phyloP scores from a whole-genome alignment of 64 coral and sea anemone species.

The Montipora capricornis region DNA sequence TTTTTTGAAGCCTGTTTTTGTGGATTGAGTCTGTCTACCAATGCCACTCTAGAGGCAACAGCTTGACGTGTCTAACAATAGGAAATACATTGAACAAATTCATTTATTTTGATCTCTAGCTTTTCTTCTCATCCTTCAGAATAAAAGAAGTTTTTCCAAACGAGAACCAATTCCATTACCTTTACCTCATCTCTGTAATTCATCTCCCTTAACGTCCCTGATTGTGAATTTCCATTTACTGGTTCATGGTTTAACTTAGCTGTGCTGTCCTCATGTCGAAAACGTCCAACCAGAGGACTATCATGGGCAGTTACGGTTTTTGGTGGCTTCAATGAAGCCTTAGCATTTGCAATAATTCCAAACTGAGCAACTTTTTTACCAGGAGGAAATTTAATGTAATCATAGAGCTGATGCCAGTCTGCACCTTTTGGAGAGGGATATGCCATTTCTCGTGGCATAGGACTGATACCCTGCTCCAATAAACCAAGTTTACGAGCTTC shows the following conservation, averaged over 20 bases:
- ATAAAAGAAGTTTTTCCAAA: too few species aligned
- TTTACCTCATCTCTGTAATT: neutral
- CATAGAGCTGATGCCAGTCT: slow-evolving; percentile 87
- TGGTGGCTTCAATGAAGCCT: neutral
- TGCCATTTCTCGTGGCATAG: slow-evolving; percentile 95
- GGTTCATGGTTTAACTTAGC: neutral
- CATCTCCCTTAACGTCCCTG: neutral
- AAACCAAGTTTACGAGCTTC: slow-evolving; percentile 93
- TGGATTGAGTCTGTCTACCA: slow-evolving; percentile 84
- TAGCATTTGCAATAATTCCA: slow-evolving; percentile 85
- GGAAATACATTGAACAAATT: neutral
- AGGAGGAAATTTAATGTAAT: slow-evolving; percentile 94
- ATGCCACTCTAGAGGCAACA: slow-evolving; percentile 79
- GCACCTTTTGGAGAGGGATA: slow-evolving; percentile 88
- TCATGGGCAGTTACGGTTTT: neutral
- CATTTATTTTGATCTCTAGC: too few species aligned
- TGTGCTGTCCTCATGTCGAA: neutral
- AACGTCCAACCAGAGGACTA: neutral
- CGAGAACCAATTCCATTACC: neutral
- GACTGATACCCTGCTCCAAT: slow-evolving; percentile 71
- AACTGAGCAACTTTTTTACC: slow-evolving; percentile 74
- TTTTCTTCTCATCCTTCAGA: neutral
- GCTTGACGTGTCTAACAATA: slow-evolving; percentile 64
- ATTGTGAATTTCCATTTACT: neutral
- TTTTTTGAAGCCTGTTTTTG: slow-evolving; percentile 51